These are phyloP conservation scores for Rhagonycha lutea DNA, from an alignment of 2,888 invertebrate genomes.

Conservation along the genomic window DNA sequence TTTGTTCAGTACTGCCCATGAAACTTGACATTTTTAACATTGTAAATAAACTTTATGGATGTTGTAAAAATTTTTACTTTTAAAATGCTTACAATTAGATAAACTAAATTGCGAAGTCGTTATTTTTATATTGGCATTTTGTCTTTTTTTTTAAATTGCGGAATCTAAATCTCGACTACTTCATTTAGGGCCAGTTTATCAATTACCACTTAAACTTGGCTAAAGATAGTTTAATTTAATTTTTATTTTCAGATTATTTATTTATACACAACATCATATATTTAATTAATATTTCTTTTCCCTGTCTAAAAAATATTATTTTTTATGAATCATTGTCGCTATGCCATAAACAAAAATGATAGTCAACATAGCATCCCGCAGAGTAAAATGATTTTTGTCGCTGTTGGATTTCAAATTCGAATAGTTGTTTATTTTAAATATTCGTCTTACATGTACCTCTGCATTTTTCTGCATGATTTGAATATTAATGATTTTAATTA, in stretches of 20 bases:
- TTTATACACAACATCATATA: not conserved
- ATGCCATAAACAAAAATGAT: conserved; percentile 39
- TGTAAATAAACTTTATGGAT: not conserved
- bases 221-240: not conserved
- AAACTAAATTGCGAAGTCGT: not conserved
- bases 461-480: not conserved
- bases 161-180: not conserved
- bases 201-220: too few relatives aligned
- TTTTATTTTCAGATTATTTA: not conserved
- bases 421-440: not conserved
- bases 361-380: conserved; percentile 32
- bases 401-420: conserved; percentile 30
- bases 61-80: not conserved
- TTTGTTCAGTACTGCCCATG: not conserved
- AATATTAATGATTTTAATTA: not conserved
- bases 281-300: not conserved
- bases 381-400: conserved; percentile 35
- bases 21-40: not conserved
- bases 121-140: not conserved
- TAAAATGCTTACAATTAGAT: not conserved
- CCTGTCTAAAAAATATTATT: not conserved
- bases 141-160: not conserved
- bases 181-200: too few relatives aligned
- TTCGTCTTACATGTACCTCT: not conserved
- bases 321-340: conserved; percentile 37